phyloP scores from a whole-genome alignment of 1,140 invertebrate genomes.

The Diabrotica undecimpunctata region DNA sequence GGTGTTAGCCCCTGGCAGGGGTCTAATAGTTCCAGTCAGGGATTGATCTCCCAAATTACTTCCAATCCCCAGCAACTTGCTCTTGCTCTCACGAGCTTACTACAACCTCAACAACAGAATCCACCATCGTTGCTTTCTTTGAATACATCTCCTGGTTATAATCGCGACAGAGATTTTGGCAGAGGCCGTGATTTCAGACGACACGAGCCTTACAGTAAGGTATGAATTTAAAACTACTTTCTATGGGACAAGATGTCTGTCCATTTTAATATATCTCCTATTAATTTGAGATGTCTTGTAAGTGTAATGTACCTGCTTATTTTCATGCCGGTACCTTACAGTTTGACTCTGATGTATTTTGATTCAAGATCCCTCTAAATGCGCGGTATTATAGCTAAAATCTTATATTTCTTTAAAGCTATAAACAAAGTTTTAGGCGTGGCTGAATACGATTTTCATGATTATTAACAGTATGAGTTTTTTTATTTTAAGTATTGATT shows the following conservation, averaged over 20 bases:
- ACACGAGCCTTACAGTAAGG: conserved; percentile 46
- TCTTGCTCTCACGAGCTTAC: conserved; percentile 45
- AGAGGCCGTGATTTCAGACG: conserved; percentile 45
- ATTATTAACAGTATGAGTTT: too few relatives aligned
- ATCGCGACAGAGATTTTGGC: conserved; percentile 42
- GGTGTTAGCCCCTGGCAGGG: conserved; percentile 46
- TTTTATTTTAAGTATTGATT: too few relatives aligned
- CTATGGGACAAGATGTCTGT: not conserved
- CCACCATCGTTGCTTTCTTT: conserved; percentile 47
- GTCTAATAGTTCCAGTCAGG: conserved; percentile 37
- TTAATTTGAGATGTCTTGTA: not conserved
- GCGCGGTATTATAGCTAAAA: too few relatives aligned
- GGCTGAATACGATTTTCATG: too few relatives aligned
- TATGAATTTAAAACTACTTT: conserved; percentile 35
- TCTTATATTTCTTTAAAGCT: too few relatives aligned
- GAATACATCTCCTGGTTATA: conserved; percentile 43
- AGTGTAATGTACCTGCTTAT: not conserved
- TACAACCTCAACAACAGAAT: conserved; percentile 43
- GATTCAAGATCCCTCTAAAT: not conserved
- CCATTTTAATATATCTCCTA: not conserved
- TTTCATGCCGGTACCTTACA: not conserved
- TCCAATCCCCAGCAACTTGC: conserved; percentile 45
- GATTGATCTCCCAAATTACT: conserved; percentile 38
- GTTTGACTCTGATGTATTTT: not conserved
- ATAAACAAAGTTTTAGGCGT: too few relatives aligned